Base-by-base conservation (phyloP, 2,113 vertebrate species). In the Phylloscopus trochilus region DNA sequence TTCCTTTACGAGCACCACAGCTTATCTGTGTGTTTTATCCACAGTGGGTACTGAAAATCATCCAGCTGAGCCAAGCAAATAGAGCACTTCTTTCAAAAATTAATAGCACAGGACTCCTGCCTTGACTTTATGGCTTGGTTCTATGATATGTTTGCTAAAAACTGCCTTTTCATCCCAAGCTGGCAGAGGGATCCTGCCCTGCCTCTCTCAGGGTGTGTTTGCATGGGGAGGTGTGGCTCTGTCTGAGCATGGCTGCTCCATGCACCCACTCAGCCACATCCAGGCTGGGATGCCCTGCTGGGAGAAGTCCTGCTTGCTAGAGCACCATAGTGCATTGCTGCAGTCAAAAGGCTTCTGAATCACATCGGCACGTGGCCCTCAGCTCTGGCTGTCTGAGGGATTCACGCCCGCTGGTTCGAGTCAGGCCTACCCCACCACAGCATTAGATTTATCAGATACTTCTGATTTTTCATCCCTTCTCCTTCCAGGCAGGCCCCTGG, bases 311-410 rank as follows among this genome's bases (percentile, higher is more conserved):
- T 0, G 0, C 39, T 75, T 66, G 8, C 64, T 72, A 5, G 1
- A 82, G 41, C 24, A 28, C 33, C 41, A 7, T 20, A 7, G 43
- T 76, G 31, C 15, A 20, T 20, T 46, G 8, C 46, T 33, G 9
- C 10, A 49, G 46, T 23, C 68, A 78, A 69, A 77, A 87, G 39
- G 24, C 44, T 68, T 59, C 47, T 28, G 16, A 31, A 60, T 59
- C 30, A 41, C 19, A 37, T 37, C 10, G 4, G 12, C 27, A 47
- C 0, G 0, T 43, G 55, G 31, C 23, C 0, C 0, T 15, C 58
- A 67, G 33, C 26, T 81, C 56, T 67, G 5, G 1, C 28, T 84
- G 27, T 68, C 35, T 77, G 60, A 84, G 35, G n/a, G 24, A 49
- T 87, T 81, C 27, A 27, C 0, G 0, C 10, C 41, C 1, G 0